Percentiles rank a stretch among this genome's conserved stretches.
Evolutionary conservation across 2,113 vertebrate genomes (phyloP).

Genomic region (Thamnophis sirtalis): DNA sequence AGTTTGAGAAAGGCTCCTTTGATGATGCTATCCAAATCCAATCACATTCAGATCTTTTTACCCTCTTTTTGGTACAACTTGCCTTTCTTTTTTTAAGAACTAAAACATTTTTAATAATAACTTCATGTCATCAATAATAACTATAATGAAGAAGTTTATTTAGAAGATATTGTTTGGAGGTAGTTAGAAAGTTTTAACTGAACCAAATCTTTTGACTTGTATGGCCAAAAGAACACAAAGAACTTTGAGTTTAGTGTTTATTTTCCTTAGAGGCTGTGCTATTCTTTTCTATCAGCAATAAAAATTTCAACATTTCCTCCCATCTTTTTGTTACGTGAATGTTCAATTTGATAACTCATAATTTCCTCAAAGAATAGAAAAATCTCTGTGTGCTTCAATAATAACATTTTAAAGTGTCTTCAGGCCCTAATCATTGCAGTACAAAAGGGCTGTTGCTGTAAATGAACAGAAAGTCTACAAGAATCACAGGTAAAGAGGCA

Average conservation of each 20-base stretch:
- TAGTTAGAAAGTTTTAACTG: not conserved
- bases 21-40: not conserved
- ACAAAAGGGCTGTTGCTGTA: fast-evolving
- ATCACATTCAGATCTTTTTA: not conserved
- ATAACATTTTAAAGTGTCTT: not conserved
- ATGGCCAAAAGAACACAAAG: not conserved
- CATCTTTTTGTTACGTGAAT: not conserved
- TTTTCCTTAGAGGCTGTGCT: not conserved
- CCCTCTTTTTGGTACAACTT: not conserved
- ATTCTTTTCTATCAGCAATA: not conserved
- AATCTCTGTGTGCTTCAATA: not conserved
- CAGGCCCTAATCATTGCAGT: not conserved
- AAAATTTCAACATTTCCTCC: not conserved
- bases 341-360: not conserved
- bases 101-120: not conserved
- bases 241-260: not conserved
- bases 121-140: not conserved
- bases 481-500: constrained; percentile 33
- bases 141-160: not conserved
- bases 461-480: not conserved
- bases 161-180: not conserved
- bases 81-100: not conserved
- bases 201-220: not conserved
- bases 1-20: not conserved
- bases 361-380: constrained; percentile 1